Evolutionary conservation across 1,140 invertebrate genomes (phyloP).

Genomic region (Odontomachus brunneus): DNA sequence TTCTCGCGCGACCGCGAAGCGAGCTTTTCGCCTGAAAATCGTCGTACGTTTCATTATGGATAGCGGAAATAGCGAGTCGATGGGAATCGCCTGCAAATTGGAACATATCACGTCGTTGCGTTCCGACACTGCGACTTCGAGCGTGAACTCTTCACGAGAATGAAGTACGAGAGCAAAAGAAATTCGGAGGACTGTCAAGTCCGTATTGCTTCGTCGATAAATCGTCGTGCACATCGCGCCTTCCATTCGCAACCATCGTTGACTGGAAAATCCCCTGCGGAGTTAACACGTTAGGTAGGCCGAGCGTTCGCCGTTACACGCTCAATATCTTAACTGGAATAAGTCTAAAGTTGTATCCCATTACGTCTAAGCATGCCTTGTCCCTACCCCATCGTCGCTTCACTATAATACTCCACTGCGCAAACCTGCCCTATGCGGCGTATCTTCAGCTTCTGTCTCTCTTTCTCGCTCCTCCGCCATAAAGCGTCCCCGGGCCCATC

Average conservation of each 20-base stretch:
- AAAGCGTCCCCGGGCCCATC: slow-evolving; percentile 75
- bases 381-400: slow-evolving; percentile 77
- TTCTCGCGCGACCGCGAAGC: no score
- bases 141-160: background rate
- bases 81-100: background rate
- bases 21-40: slow-evolving; percentile 76
- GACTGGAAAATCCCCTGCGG: slow-evolving; percentile 29
- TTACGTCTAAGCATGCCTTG: slow-evolving; percentile 79
- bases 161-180: background rate
- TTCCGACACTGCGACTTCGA: background rate
- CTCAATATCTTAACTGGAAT: slow-evolving; percentile 81
- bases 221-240: background rate
- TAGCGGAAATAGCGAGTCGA: slow-evolving; percentile 24
- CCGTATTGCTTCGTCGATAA: background rate
- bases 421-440: slow-evolving; percentile 68
- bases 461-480: slow-evolving; percentile 65
- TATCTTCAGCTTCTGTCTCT: slow-evolving; percentile 65
- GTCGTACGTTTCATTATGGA: slow-evolving; percentile 80
- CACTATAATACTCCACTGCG: slow-evolving; percentile 75
- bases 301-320: slow-evolving; percentile 72
- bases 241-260: no score
- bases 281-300: slow-evolving; percentile 34
- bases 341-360: slow-evolving; percentile 81
- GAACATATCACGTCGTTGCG: background rate
- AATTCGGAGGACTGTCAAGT: no score